These are phyloP conservation scores for Crocidura indochinensis DNA, from an alignment of 2,797 vertebrate species.

Conservation along the genomic window DNA sequence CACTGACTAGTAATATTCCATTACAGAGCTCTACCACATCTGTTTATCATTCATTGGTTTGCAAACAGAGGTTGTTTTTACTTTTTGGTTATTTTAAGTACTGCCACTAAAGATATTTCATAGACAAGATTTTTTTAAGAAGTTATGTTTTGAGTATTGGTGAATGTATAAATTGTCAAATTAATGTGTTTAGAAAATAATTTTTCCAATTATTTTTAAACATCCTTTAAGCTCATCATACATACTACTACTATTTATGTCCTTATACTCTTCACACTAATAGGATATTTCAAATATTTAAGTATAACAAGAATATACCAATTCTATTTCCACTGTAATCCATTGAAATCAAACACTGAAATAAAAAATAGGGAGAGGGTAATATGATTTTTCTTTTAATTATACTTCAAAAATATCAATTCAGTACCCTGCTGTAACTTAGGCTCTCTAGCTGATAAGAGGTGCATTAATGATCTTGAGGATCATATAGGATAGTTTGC, in stretches of 20 bases:
- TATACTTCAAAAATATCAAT: background rate
- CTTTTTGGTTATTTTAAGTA: conserved; percentile 37
- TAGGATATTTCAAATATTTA: background rate
- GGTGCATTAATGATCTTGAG: background rate
- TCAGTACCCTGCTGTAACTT: background rate
- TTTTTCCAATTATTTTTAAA: conserved; percentile 15
- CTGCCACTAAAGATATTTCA: background rate
- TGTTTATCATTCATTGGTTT: conserved; percentile 5
- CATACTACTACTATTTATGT: background rate
- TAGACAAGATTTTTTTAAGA: background rate
- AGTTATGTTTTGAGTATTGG: conserved; percentile 25
- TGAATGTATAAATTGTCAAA: conserved; percentile 36
- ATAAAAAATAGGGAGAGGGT: conserved; percentile 1
- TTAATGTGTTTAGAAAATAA: conserved; percentile 42
- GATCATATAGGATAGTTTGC: background rate
- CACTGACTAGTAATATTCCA: background rate
- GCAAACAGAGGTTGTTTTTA: background rate
- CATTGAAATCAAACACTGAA: background rate
- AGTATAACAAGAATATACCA: background rate
- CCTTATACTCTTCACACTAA: conserved; percentile 18
- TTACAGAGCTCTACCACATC: background rate
- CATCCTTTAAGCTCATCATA: background rate
- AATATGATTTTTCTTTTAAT: conserved; percentile 22
- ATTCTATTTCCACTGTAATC: background rate
- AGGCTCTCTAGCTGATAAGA: conserved; percentile 7